Percentiles rank a stretch among this genome's conserved stretches.
Evolutionary conservation across 2,888 invertebrate species (phyloP).

Genomic region (Hermaeophaga mercurialis): DNA sequence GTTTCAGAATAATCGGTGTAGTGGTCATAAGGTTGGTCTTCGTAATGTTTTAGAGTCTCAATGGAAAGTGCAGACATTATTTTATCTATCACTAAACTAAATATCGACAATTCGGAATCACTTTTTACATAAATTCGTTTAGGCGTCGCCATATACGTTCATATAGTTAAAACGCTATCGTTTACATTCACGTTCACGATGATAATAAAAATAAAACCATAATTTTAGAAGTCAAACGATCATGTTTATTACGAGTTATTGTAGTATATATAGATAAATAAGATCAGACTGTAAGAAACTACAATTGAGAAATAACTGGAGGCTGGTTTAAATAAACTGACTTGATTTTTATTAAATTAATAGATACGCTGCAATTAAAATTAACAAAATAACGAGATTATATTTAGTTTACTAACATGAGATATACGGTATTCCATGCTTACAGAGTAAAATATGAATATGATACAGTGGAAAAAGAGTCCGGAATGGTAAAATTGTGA

Average conservation of each 20-base stretch:
- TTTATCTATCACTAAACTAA: slow-evolving; percentile 4
- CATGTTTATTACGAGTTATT: neutral
- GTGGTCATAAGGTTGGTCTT: slow-evolving; percentile 16
- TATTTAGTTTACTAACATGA: too few relatives aligned
- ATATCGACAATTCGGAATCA: slow-evolving; percentile 6
- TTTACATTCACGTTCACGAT: neutral
- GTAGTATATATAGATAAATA: too few relatives aligned
- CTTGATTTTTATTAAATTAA: neutral
- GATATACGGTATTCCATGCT: too few relatives aligned
- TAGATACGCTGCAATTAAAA: neutral
- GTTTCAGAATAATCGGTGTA: slow-evolving; percentile 24
- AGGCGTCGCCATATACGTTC: neutral
- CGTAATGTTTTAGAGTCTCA: slow-evolving; percentile 17
- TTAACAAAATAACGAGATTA: too few relatives aligned
- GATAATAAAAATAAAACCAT: slow-evolving; percentile 2
- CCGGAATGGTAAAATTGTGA: too few relatives aligned
- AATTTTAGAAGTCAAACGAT: slow-evolving; percentile 3
- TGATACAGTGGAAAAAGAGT: too few relatives aligned
- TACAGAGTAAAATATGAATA: too few relatives aligned
- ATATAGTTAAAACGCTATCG: neutral
- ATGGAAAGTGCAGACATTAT: slow-evolving; percentile 18
- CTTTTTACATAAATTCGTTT: neutral
- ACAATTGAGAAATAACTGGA: neutral
- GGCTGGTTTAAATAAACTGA: neutral
- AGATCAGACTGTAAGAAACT: neutral